phyloP scores from a whole-genome alignment of 2,888 invertebrate genomes.

The Quadroppia sp. region DNA sequence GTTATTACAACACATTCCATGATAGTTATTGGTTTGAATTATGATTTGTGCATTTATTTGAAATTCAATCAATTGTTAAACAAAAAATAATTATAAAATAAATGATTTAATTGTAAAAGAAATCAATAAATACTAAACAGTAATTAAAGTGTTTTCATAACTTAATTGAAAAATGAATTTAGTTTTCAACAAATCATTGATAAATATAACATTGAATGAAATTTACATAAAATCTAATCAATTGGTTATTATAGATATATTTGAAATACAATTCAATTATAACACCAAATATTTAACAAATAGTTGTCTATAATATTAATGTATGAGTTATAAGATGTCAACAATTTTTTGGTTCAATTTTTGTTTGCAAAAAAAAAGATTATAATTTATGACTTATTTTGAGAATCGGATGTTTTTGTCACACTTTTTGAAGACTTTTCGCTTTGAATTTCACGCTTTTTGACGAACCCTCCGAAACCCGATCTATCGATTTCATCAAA shows the following conservation, averaged over 20 bases:
- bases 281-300: not conserved
- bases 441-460: slow-evolving; percentile 6
- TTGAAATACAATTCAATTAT: not conserved
- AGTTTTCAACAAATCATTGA: no score
- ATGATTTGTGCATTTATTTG: no score
- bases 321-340: not conserved
- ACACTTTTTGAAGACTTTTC: not conserved
- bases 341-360: slow-evolving; percentile 3
- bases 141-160: no score
- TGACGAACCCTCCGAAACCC: slow-evolving; percentile 33
- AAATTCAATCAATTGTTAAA: no score
- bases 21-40: no score
- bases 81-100: no score
- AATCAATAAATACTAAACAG: no score
- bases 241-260: not conserved
- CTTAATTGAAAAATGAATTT: no score
- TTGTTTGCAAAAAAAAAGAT: not conserved
- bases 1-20: no score
- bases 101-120: no score
- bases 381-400: slow-evolving; percentile 7
- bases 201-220: no score
- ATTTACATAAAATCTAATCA: not conserved
- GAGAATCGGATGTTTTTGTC: not conserved
- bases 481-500: slow-evolving; percentile 41
- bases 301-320: not conserved